phyloP scores from a whole-genome alignment of 2,113 vertebrate species.

The Callipepla californica region DNA sequence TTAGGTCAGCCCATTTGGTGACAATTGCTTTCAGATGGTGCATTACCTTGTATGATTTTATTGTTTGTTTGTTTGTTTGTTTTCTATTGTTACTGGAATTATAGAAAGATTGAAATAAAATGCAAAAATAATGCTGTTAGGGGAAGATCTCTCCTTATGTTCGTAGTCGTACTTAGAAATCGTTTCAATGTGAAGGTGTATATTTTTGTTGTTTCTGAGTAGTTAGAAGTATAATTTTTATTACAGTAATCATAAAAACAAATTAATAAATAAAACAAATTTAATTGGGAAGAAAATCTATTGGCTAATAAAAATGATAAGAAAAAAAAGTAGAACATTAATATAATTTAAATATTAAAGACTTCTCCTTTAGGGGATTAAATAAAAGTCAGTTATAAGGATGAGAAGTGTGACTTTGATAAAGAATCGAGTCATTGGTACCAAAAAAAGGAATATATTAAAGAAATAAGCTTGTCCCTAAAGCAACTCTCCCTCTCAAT shows the following conservation, averaged over 20 bases:
- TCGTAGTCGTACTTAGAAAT: not conserved
- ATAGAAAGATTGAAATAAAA: not conserved
- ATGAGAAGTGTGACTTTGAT: slow-evolving; percentile 30
- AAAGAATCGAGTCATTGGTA: not conserved
- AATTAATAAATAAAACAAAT: not conserved
- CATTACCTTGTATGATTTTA: rapidly evolving
- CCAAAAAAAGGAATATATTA: slow-evolving; percentile 24
- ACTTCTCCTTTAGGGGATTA: not conserved
- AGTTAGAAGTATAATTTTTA: not conserved
- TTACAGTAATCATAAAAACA: not conserved
- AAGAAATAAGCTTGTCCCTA: slow-evolving; percentile 41
- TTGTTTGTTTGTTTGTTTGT: not conserved
- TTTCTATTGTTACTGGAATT: not conserved
- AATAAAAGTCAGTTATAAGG: slow-evolving; percentile 40
- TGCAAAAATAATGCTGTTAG: not conserved
- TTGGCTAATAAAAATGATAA: not conserved
- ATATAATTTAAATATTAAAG: slow-evolving; percentile 56
- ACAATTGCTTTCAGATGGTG: not conserved
- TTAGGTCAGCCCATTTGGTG: not conserved
- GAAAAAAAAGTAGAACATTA: not conserved
- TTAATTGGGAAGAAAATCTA: not conserved
- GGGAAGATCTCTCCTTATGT: not conserved
- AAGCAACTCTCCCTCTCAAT: slow-evolving; percentile 7
- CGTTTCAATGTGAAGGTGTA: not conserved
- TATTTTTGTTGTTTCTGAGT: not conserved